Evolutionary conservation across 2,113 vertebrate species (phyloP).

Genomic region (Ariopsis seemanni): DNA sequence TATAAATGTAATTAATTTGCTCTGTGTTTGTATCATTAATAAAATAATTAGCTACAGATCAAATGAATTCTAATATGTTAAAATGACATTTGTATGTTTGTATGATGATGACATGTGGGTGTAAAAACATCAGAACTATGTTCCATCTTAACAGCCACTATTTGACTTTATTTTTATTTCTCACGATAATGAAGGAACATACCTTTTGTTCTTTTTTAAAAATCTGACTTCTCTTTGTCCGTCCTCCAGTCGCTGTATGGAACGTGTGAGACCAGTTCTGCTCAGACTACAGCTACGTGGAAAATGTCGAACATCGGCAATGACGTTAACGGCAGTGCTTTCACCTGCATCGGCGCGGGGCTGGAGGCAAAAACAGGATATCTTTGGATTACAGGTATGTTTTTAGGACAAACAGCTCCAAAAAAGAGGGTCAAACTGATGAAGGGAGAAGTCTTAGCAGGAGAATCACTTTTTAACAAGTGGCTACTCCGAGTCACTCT

Average conservation of each 20-base stretch:
- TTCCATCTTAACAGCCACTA: not conserved
- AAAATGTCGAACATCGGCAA: slow-evolving; percentile 57
- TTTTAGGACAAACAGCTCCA: not conserved
- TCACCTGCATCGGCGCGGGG: slow-evolving; percentile 51
- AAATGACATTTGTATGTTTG: not conserved
- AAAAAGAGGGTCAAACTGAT: not conserved
- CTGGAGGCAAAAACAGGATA: not conserved
- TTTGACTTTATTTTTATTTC: not conserved
- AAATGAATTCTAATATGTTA: not conserved
- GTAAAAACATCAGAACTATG: not conserved
- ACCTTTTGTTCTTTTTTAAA: too few relatives aligned
- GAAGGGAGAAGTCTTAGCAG: not conserved
- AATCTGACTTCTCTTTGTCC: not conserved
- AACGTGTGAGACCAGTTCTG: slow-evolving; percentile 45
- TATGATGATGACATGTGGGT: not conserved
- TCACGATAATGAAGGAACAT: not conserved
- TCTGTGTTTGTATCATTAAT: not conserved
- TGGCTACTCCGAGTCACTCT: not conserved
- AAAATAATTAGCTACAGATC: not conserved
- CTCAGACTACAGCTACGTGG: slow-evolving; percentile 61
- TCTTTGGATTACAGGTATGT: slow-evolving; percentile 49
- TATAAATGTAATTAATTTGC: not conserved
- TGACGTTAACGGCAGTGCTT: slow-evolving; percentile 59
- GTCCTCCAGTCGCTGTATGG: slow-evolving; percentile 61
- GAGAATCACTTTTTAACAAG: not conserved